Base-by-base conservation (phyloP, 2,113 vertebrate species). In the Urocitellus parryii region DNA sequence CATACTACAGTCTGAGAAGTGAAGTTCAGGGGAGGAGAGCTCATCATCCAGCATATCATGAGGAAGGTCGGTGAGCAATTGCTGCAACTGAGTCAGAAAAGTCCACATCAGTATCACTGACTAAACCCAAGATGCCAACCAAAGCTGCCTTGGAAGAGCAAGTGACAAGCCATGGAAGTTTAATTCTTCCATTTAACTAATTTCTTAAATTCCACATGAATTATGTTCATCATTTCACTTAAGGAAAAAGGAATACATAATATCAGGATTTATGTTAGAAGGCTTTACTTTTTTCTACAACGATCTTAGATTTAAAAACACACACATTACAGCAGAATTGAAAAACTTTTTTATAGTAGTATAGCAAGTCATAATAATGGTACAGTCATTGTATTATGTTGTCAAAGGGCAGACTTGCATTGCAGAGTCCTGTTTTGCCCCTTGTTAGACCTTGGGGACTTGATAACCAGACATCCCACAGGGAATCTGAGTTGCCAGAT, bases 1-100 rank as follows among this genome's bases (percentile, higher is more conserved):
- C 94, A 98, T 98, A 70, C 98, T 99, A 88, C 98, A 99, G 94
- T 98, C 98, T 0, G 99, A 99, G 96, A 96, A 98, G 87, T 98
- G 99, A 78, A 97, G 97, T 76, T 99, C 99, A 0, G 99, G 98
- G 53, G 99, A 99, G 96, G 99, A 99, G 90, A 98, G 98, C 58
- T 99, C 99, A 81, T 99, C 99, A 76, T 99, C 99, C 95, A 99
- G 98, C 99, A 99, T 99, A 96, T 99, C 99, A 98, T 99, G 99
- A 5, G 99, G 99, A 97, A 99, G 99, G 98, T 99, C 99, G n/a
- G 99, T 99, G 98, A 99, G 97, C 24, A 99, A 97, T 10, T 99
- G 99, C 89, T 99, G 99, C 95, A 99, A 98, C 99, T 99, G 97
- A 97, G 97, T 96, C 48, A 51, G 37, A 22, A 91, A 25, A 87